phyloP scores from a whole-genome alignment of 2,888 invertebrate genomes.

The Limnephilus lunatus region DNA sequence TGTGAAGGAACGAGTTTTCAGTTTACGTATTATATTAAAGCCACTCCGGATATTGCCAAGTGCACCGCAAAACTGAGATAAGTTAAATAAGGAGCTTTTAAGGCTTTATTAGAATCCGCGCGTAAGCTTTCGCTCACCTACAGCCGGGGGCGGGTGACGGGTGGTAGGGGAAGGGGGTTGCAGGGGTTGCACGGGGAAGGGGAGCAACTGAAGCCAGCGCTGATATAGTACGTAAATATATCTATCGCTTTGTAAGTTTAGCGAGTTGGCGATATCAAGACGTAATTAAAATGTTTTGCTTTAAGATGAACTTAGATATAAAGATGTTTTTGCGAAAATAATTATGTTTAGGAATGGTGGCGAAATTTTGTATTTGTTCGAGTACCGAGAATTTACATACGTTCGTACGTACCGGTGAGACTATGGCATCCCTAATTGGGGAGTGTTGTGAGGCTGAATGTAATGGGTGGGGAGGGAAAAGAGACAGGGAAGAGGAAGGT shows the following conservation, averaged over 20 bases:
- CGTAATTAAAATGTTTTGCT: not conserved
- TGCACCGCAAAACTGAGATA: slow-evolving; percentile 59
- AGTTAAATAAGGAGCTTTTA: slow-evolving; percentile 61
- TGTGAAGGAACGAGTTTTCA: slow-evolving; percentile 30
- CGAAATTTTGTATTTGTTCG: too few relatives aligned
- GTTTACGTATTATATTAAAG: slow-evolving; percentile 54
- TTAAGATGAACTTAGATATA: not conserved
- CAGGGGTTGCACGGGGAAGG: not conserved
- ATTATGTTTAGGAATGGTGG: not conserved
- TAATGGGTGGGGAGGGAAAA: too few relatives aligned
- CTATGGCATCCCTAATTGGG: too few relatives aligned
- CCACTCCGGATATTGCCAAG: slow-evolving; percentile 52
- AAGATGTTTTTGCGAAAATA: not conserved
- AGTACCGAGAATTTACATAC: too few relatives aligned
- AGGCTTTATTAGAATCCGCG: slow-evolving; percentile 60
- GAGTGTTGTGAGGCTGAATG: too few relatives aligned
- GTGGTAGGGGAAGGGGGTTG: not conserved
- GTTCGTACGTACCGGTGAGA: too few relatives aligned
- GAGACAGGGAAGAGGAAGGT: too few relatives aligned
- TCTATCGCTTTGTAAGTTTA: not conserved
- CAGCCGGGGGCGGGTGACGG: not conserved
- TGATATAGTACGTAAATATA: not conserved
- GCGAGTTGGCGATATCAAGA: not conserved
- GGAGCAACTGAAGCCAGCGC: too few relatives aligned
- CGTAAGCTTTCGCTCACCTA: slow-evolving; percentile 45